These are phyloP conservation scores for Sebastes aleutianus DNA, from an alignment of 2,797 vertebrate genomes.

Conservation along the genomic window DNA sequence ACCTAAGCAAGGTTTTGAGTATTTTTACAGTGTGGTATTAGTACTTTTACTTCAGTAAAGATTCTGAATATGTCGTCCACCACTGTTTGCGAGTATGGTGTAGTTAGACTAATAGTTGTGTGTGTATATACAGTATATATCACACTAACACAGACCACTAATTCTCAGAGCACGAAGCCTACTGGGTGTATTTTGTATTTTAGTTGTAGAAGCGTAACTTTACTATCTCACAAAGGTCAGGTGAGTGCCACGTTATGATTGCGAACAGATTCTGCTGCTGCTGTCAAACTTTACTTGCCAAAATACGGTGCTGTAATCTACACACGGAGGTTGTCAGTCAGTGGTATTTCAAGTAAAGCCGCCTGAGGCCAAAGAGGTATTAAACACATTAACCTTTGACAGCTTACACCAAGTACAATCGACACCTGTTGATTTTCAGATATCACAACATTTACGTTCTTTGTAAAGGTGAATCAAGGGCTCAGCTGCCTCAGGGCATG, in stretches of 20 bases:
- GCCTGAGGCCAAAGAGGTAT: background rate
- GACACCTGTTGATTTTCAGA: constrained; percentile 22
- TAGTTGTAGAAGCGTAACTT: fast-evolving
- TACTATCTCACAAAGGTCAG: background rate
- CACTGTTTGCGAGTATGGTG: background rate
- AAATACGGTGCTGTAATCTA: background rate
- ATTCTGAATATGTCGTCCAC: background rate
- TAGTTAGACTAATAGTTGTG: background rate
- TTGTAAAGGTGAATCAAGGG: constrained; percentile 9
- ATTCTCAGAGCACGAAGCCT: background rate
- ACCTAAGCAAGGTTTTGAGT: background rate
- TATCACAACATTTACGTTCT: constrained; percentile 29
- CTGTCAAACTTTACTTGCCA: background rate
- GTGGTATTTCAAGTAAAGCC: background rate
- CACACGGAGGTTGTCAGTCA: constrained; percentile 2
- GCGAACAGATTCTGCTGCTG: background rate
- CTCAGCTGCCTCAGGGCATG: background rate
- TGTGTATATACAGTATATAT: background rate
- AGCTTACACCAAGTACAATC: background rate
- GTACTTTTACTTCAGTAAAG: background rate
- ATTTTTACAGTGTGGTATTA: background rate
- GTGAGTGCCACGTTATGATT: background rate
- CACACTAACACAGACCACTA: background rate
- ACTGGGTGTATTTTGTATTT: background rate
- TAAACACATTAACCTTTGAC: constrained; percentile 2